phyloP scores from a whole-genome alignment of 2,888 invertebrate genomes.

The Torymus texanus region DNA sequence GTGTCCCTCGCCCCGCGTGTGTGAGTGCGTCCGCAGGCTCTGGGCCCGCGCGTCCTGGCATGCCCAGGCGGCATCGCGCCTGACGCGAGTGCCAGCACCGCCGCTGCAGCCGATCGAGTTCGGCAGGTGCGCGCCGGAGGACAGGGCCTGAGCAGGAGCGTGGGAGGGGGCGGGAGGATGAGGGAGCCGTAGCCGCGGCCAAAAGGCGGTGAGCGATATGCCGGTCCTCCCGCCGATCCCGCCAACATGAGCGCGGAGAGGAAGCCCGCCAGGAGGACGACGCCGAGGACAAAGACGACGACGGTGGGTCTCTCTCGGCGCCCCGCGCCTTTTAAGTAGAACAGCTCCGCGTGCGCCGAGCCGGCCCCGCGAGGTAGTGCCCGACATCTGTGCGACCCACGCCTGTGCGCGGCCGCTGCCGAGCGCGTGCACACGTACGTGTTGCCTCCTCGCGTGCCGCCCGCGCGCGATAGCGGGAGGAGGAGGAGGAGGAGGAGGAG shows the following conservation, averaged over 20 bases:
- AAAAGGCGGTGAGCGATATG: conserved; percentile 24
- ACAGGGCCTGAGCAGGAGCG: background rate
- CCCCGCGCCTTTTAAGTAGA: conserved; percentile 21
- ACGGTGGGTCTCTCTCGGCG: conserved; percentile 36
- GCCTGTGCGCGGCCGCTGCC: too few relatives aligned
- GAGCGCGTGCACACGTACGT: too few relatives aligned
- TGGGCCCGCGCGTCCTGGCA: too few relatives aligned
- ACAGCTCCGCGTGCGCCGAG: background rate
- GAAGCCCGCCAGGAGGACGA: conserved; percentile 55
- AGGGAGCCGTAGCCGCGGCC: conserved; percentile 24
- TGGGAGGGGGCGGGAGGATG: conserved; percentile 24
- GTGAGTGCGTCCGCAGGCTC: background rate
- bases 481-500: too few relatives aligned
- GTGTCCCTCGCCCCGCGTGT: conserved; percentile 16
- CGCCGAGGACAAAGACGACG: conserved; percentile 9
- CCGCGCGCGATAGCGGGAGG: too few relatives aligned
- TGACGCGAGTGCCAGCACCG: background rate
- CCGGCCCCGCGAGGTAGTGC: conserved; percentile 2
- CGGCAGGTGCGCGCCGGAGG: background rate
- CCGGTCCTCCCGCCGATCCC: conserved; percentile 62
- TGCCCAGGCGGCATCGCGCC: too few relatives aligned
- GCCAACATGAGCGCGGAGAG: conserved; percentile 70
- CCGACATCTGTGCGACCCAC: too few relatives aligned
- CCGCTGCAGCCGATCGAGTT: background rate
- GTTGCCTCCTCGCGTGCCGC: too few relatives aligned